These are phyloP conservation scores for Geotrypetes seraphini DNA, from an alignment of 2,797 vertebrate species.

Conservation along the genomic window DNA sequence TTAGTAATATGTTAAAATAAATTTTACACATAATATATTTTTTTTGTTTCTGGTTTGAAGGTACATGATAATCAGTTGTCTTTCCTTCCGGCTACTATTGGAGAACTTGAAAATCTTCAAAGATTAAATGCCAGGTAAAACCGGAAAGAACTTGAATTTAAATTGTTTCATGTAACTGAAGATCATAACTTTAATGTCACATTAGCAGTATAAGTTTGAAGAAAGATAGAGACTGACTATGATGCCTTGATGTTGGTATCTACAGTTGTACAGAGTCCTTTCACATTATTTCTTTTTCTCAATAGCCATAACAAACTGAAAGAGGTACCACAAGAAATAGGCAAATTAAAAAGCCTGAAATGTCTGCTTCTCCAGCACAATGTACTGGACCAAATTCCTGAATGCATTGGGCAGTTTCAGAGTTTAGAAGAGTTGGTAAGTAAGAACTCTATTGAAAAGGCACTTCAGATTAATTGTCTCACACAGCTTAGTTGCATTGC, in stretches of 20 bases:
- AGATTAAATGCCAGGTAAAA: constrained; percentile 78
- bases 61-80: constrained; percentile 85
- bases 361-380: constrained; percentile 70
- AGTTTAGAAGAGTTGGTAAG: constrained; percentile 72
- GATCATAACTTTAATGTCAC: background rate
- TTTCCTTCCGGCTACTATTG: constrained; percentile 69
- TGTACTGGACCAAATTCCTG: constrained; percentile 54
- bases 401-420: constrained; percentile 60
- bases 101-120: constrained; percentile 77
- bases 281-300: constrained; percentile 13
- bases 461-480: no score
- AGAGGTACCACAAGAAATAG: constrained; percentile 57
- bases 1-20: no score
- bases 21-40: no score
- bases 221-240: no score
- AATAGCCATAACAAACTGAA: constrained; percentile 70
- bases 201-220: background rate
- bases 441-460: no score
- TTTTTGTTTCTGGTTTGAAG: constrained; percentile 46
- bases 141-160: no score
- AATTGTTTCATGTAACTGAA: no score
- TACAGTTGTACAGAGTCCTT: background rate
- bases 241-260: background rate
- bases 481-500: no score
- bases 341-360: constrained; percentile 48